Conservation (phyloP, 2,113 vertebrate genomes). For the Pristiophorus japonicus region DNA sequence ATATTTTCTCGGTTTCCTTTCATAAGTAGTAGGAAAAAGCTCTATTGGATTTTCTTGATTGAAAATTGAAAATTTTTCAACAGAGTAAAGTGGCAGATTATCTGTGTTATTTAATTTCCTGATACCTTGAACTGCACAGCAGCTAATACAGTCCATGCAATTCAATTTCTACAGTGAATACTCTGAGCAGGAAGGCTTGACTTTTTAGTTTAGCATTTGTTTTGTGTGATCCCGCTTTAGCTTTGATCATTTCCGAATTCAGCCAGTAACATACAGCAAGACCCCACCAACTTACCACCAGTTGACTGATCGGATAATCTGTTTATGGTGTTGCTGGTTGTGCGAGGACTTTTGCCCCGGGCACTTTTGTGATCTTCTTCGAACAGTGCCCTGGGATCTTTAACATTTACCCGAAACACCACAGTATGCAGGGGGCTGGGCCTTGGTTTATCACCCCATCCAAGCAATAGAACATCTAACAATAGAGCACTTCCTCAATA, state of each 20-base stretch:
- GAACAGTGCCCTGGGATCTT: not conserved
- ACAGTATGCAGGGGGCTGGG: not conserved
- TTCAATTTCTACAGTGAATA: not conserved
- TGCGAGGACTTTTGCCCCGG: not conserved
- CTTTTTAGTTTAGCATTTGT: not conserved
- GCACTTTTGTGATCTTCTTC: not conserved
- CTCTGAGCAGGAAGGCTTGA: not conserved
- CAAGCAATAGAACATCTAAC: not conserved
- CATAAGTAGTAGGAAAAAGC: not conserved
- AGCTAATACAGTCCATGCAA: not conserved
- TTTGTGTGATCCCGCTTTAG: not conserved
- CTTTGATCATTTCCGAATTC: not conserved
- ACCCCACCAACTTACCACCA: not conserved
- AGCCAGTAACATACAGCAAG: not conserved
- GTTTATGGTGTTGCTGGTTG: not conserved
- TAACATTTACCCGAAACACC: not conserved
- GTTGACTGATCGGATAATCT: not conserved
- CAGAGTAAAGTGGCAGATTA: not conserved
- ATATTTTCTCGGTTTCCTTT: not conserved
- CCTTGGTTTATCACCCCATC: not conserved
- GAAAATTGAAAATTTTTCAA: not conserved
- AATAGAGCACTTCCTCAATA: not conserved
- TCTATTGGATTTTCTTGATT: not conserved
- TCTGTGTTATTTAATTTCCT: too few species aligned
- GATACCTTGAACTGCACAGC: not conserved